Percentiles rank a stretch among this genome's conserved stretches.
phyloP scores from a whole-genome alignment of 2,113 vertebrate genomes.

The Apodemus speciosus region DNA sequence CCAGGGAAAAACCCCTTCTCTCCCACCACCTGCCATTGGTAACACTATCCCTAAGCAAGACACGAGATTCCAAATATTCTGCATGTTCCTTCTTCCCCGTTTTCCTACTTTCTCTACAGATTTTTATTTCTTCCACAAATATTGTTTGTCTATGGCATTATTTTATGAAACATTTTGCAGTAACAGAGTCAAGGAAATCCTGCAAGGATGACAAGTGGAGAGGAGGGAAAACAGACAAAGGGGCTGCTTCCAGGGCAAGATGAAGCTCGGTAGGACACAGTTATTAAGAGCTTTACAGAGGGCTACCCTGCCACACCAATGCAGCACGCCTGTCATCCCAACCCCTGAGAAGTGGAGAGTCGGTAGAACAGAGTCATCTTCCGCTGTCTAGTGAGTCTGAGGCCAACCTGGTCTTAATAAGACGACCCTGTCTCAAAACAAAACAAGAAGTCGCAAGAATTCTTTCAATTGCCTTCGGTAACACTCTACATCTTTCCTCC shows the following conservation, averaged over 20 bases:
- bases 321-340: neutral
- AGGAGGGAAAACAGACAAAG: neutral
- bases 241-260: neutral
- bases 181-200: neutral
- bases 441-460: neutral
- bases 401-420: neutral
- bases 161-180: neutral
- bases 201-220: neutral
- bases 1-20: neutral
- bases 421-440: neutral
- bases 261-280: conserved; percentile 23
- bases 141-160: conserved; percentile 9
- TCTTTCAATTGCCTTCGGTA: neutral
- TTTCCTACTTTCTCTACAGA: neutral
- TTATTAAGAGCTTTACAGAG: neutral
- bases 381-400: neutral
- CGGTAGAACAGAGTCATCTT: neutral
- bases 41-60: neutral
- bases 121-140: conserved; percentile 19
- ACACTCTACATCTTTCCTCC: neutral
- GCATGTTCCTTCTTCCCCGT: neutral
- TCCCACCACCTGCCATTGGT: neutral
- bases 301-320: neutral
- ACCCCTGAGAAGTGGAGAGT: neutral
- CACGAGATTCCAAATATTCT: neutral